Conservation (phyloP, 2,113 vertebrate species). For the Psettodes erumei region DNA sequence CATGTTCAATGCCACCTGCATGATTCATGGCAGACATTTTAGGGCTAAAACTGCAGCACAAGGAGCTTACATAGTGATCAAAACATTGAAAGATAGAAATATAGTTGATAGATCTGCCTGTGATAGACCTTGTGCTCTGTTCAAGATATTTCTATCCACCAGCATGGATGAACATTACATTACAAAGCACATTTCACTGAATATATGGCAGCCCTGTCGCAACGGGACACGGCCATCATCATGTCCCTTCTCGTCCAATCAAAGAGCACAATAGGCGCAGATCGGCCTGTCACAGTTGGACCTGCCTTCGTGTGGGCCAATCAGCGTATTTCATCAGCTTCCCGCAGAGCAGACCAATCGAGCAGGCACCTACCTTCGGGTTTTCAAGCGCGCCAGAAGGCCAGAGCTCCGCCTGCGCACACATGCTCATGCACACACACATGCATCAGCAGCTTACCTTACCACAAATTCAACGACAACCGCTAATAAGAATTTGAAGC, state of each 20-base stretch:
- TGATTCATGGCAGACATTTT: slow-evolving; percentile 69
- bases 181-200: slow-evolving; percentile 43
- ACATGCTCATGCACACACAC: slow-evolving; percentile 47
- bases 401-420: slow-evolving; percentile 33
- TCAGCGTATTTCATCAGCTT: slow-evolving; percentile 79
- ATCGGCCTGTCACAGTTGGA: slow-evolving; percentile 57
- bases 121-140: slow-evolving; percentile 49
- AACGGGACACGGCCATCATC: slow-evolving; percentile 58
- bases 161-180: slow-evolving; percentile 49
- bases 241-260: slow-evolving; percentile 72
- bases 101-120: slow-evolving; percentile 24
- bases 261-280: slow-evolving; percentile 66
- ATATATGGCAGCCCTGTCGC: slow-evolving; percentile 42
- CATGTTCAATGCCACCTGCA: slow-evolving; percentile 68
- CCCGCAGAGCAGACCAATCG: slow-evolving; percentile 65
- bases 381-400: slow-evolving; percentile 51
- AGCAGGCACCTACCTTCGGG: slow-evolving; percentile 75
- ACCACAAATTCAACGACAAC: slow-evolving; percentile 38
- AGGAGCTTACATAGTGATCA: slow-evolving; percentile 42
- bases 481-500: slow-evolving; percentile 32
- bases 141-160: slow-evolving; percentile 58
- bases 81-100: slow-evolving; percentile 41
- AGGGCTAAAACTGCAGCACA: slow-evolving; percentile 37
- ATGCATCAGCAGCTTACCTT: slow-evolving; percentile 71
- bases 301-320: slow-evolving; percentile 70